These are phyloP conservation scores for Vulpes vulpes DNA, from an alignment of 2,113 vertebrate species.

Conservation along the genomic window DNA sequence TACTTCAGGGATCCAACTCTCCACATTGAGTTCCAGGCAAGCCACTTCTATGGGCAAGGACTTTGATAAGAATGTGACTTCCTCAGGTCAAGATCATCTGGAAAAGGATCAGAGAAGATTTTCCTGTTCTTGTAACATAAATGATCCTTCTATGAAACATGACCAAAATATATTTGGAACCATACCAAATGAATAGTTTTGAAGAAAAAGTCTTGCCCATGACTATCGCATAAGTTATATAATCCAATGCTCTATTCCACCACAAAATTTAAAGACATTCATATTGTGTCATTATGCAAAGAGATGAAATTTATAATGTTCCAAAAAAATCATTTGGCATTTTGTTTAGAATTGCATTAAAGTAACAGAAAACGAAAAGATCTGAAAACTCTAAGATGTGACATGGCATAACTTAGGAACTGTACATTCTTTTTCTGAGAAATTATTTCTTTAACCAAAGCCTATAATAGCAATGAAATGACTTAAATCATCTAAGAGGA, in stretches of 20 bases:
- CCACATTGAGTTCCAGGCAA: accelerated
- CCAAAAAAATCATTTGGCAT: background rate
- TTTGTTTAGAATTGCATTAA: background rate
- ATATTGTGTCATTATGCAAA: background rate
- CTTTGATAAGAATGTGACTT: background rate
- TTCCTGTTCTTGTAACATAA: background rate
- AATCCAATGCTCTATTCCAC: background rate
- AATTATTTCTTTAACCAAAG: background rate
- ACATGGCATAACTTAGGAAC: background rate
- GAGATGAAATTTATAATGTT: background rate
- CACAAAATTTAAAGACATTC: background rate
- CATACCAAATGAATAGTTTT: background rate
- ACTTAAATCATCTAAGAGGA: background rate
- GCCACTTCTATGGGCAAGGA: background rate
- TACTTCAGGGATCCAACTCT: background rate
- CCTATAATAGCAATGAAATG: background rate
- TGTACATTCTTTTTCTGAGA: background rate
- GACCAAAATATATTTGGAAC: background rate
- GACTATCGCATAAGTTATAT: slow-evolving; percentile 6
- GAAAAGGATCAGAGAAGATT: background rate
- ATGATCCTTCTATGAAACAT: background rate
- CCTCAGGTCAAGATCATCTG: background rate
- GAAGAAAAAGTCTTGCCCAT: background rate
- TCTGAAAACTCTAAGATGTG: background rate
- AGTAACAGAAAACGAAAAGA: background rate